These are phyloP conservation scores for Catonia carolina DNA, from an alignment of 2,888 invertebrate species.

Conservation along the genomic window DNA sequence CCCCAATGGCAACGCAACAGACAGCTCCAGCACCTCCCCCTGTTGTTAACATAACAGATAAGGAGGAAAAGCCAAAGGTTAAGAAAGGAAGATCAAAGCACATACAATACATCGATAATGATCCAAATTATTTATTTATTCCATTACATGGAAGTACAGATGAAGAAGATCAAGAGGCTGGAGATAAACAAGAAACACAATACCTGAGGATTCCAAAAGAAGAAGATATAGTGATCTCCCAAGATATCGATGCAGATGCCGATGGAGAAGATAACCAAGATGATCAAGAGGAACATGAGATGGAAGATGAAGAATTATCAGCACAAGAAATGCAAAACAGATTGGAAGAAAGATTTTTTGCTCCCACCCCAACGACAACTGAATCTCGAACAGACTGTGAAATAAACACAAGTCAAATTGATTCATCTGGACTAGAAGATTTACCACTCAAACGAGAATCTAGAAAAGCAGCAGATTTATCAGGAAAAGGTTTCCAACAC, in stretches of 20 bases:
- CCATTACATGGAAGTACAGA: constrained; percentile 31
- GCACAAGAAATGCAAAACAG: constrained; percentile 44
- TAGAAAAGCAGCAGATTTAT: constrained; percentile 26
- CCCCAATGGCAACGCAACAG: constrained; percentile 52
- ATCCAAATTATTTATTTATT: constrained; percentile 28
- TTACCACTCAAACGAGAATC: constrained; percentile 44
- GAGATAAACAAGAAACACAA: constrained; percentile 30
- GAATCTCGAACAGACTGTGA: constrained; percentile 58
- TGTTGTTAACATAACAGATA: constrained; percentile 26
- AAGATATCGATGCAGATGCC: constrained; percentile 36
- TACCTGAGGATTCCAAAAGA: constrained; percentile 34
- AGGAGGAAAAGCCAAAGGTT: constrained; percentile 16
- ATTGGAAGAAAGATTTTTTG: constrained; percentile 42
- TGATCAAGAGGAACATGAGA: constrained; percentile 31
- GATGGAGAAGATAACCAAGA: constrained; percentile 47
- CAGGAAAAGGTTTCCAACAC: constrained; percentile 48
- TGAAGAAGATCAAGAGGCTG: constrained; percentile 25
- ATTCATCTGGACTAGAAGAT: constrained; percentile 59
- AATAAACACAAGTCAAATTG: constrained; percentile 56
- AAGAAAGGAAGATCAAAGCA: background rate
- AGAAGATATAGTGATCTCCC: constrained; percentile 33
- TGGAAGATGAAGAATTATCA: constrained; percentile 45
- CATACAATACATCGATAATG: constrained; percentile 25
- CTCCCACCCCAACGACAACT: constrained; percentile 45
- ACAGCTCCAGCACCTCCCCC: constrained; percentile 41